A percentile compares a stretch with the other conserved stretches of the same genome.
Evolutionary conservation across 2,888 invertebrate species (phyloP).

Genomic region (Eulithis prunata): DNA sequence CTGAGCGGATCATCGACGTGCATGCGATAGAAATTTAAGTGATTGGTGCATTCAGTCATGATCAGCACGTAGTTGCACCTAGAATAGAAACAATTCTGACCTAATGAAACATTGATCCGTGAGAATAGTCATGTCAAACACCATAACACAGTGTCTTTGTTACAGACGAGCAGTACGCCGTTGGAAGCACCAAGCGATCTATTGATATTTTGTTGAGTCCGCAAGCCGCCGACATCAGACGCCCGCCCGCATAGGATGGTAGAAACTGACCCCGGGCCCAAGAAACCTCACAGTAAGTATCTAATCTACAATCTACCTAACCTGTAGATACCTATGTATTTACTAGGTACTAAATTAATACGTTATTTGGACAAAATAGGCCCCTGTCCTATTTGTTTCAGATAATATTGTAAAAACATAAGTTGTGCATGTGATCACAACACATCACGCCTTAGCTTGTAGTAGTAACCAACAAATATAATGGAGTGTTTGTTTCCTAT

Average conservation of each 20-base stretch:
- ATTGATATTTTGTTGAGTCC: conserved; percentile 60
- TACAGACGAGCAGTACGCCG: conserved; percentile 73
- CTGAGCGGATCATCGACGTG: background rate
- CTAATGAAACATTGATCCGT: background rate
- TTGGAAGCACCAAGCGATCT: conserved; percentile 68
- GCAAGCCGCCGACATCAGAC: conserved; percentile 68
- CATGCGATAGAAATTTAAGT: background rate
- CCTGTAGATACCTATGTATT: no score
- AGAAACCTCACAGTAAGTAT: conserved; percentile 90
- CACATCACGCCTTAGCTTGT: conserved; percentile 7
- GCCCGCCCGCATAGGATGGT: conserved; percentile 92
- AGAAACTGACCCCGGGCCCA: conserved; percentile 93
- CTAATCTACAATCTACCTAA: background rate
- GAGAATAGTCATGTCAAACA: background rate
- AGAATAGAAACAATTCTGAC: no score
- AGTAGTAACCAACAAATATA: conserved; percentile 7
- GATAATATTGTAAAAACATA: background rate
- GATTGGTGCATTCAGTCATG: background rate
- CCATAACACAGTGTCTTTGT: conserved; percentile 44
- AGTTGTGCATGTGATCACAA: background rate
- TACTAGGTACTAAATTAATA: no score
- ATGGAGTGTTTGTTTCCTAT: conserved; percentile 7
- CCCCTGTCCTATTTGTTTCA: no score
- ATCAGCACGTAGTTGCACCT: background rate
- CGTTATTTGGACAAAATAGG: no score